phyloP scores from a whole-genome alignment of 30 jellyfish, hydroid and myxozoan genomes.

The Aurelia sp. region DNA sequence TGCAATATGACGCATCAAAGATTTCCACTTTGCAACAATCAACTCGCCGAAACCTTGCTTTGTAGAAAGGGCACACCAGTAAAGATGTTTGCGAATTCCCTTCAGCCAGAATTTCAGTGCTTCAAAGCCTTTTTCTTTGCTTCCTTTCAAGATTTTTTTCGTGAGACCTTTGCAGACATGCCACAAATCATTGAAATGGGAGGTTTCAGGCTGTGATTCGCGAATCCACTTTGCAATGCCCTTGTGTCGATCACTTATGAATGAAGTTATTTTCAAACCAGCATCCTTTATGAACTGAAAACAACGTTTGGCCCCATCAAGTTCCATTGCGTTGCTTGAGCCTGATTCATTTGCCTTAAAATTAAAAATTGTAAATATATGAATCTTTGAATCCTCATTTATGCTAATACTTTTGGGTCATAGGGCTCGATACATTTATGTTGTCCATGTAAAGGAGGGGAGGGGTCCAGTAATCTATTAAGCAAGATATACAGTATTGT shows the following conservation, averaged over 20 bases:
- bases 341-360: constrained; percentile 49
- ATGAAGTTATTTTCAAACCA: constrained; percentile 15
- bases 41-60: constrained; percentile 49
- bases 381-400: not conserved
- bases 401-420: too few relatives aligned
- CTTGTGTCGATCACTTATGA: constrained; percentile 38
- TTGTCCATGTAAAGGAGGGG: too few relatives aligned
- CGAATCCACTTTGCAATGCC: constrained; percentile 60
- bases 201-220: constrained; percentile 23
- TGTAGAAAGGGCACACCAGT: constrained; percentile 54
- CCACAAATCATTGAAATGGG: constrained; percentile 40
- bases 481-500: too few relatives aligned
- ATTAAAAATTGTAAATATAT: not conserved
- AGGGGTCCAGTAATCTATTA: too few relatives aligned
- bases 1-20: constrained; percentile 34
- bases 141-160: constrained; percentile 15
- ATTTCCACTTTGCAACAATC: constrained; percentile 50
- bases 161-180: constrained; percentile 26
- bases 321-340: constrained; percentile 28
- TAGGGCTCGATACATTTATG: too few relatives aligned
- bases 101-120: constrained; percentile 20
- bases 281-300: constrained; percentile 8
- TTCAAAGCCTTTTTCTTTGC: constrained; percentile 39
- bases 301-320: constrained; percentile 7
- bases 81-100: constrained; percentile 23